Evolutionary conservation across 2,797 vertebrate genomes (phyloP), one percentile per base, ranked within the genome.

Genomic region (Sternotherus odoratus): DNA sequence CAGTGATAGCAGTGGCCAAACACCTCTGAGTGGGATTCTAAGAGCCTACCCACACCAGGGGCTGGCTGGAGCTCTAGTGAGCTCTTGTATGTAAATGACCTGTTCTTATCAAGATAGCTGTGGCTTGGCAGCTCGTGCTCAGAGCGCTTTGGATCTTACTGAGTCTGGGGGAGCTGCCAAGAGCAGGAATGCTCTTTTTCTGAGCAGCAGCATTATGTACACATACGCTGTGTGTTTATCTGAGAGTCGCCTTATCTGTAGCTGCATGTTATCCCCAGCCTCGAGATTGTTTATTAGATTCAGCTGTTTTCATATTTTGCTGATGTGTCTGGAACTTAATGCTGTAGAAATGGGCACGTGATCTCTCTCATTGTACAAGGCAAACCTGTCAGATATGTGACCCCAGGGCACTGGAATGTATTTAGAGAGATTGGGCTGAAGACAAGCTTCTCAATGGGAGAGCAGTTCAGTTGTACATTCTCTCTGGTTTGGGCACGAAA

Each of bases 141-240:
- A 74, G 12, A 74, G 74, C 81, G 24, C 60, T 49, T 77, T 1
- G 12, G 33, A 39, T 56, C 77, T 2, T 0, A 0, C 3, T 0
- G 0, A 33, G 5, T 23, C n/a, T 0, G 3, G 77, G 79, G 79
- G 15, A 36, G 57, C 66, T 80, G n/a, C 77, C 0, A 8, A 77
- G n/a, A 1, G 0, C 1, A 8, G 72, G 16, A 50, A 13, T 0
- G 0, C 24, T 63, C 79, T 16, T 54, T 30, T 50, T 0, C 30
- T 50, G 16, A 33, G 46, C 0, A 1, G 88, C 43, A 74, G 19
- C 83, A 39, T 74, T 1, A 13, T 8, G 84, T 77, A 84, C 79
- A 69, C 75, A 1, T 0, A 0, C 43, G 36, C 51, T 24, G 15
- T 30, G 9, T 54, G 51, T 54, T 75, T 79, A 56, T 43, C 36